Evolutionary conservation across 2,888 invertebrate genomes (phyloP).

Genomic region (Portevinia maculata): DNA sequence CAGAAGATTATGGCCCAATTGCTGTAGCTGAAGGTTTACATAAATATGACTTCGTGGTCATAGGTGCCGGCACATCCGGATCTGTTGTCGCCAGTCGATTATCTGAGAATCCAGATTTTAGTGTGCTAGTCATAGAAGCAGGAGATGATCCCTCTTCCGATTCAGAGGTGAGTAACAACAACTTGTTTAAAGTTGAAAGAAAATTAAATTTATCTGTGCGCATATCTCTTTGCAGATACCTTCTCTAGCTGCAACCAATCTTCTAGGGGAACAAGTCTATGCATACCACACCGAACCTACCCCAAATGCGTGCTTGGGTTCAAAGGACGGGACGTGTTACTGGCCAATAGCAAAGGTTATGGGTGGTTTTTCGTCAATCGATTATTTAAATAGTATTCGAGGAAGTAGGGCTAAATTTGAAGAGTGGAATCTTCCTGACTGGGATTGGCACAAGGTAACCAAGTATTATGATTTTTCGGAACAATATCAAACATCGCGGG

Average conservation of each 20-base stretch:
- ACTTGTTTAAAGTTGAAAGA: too few species aligned
- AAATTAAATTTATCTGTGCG: too few species aligned
- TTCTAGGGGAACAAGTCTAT: conserved; percentile 77
- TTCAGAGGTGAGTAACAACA: conserved; percentile 77
- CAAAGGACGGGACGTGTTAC: conserved; percentile 80
- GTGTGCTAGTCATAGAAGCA: conserved; percentile 83
- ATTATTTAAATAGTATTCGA: conserved; percentile 86
- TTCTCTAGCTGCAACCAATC: conserved; percentile 74
- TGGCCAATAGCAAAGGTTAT: conserved; percentile 86
- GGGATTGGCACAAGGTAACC: conserved; percentile 90
- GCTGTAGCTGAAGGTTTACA: conserved; percentile 78
- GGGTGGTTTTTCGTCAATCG: conserved; percentile 87
- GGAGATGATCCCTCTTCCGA: conserved; percentile 83
- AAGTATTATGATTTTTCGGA: conserved; percentile 91
- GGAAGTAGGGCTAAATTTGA: conserved; percentile 87
- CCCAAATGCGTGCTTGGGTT: conserved; percentile 75
- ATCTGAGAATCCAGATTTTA: conserved; percentile 82
- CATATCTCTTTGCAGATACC: conserved; percentile 76
- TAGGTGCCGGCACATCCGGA: conserved; percentile 84
- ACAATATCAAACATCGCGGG: conserved; percentile 75
- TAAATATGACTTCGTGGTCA: conserved; percentile 82
- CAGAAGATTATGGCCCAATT: conserved; percentile 82
- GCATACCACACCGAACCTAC: conserved; percentile 78
- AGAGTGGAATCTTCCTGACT: conserved; percentile 87
- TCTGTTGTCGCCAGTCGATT: conserved; percentile 83